phyloP scores from a whole-genome alignment of 2,797 vertebrate genomes.

The Darevskia mixta region DNA sequence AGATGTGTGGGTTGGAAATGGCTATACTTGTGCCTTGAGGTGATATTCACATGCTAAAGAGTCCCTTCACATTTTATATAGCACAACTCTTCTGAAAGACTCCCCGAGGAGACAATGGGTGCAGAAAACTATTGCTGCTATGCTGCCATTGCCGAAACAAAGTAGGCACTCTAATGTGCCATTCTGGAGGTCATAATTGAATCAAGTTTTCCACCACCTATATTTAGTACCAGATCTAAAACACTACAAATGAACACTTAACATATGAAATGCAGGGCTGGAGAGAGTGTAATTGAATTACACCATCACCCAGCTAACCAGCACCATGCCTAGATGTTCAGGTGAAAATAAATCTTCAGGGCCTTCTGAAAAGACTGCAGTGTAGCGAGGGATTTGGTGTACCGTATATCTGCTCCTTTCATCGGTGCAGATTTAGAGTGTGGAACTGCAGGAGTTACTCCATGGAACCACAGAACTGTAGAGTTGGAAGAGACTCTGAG shows the following conservation, averaged over 20 bases:
- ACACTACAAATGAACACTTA: too few species aligned
- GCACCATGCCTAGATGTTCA: too few species aligned
- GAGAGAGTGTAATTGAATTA: not conserved
- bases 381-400: too few species aligned
- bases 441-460: too few species aligned
- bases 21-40: not conserved
- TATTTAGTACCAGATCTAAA: not conserved
- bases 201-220: not conserved
- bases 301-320: not conserved
- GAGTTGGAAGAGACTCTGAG: too few species aligned
- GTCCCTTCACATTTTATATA: not conserved
- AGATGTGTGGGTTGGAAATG: not conserved
- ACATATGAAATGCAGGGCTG: too few species aligned
- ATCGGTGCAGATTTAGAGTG: too few species aligned
- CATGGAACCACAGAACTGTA: too few species aligned
- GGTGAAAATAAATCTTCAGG: too few species aligned
- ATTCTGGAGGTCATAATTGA: not conserved
- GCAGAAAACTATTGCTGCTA: not conserved
- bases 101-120: not conserved
- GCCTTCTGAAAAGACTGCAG: too few species aligned
- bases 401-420: too few species aligned
- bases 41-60: not conserved
- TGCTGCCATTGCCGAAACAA: not conserved
- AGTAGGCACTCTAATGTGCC: not conserved
- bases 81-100: not conserved